Base-by-base conservation (phyloP, 1,140 invertebrate species). In the Lepidostoma basale region DNA sequence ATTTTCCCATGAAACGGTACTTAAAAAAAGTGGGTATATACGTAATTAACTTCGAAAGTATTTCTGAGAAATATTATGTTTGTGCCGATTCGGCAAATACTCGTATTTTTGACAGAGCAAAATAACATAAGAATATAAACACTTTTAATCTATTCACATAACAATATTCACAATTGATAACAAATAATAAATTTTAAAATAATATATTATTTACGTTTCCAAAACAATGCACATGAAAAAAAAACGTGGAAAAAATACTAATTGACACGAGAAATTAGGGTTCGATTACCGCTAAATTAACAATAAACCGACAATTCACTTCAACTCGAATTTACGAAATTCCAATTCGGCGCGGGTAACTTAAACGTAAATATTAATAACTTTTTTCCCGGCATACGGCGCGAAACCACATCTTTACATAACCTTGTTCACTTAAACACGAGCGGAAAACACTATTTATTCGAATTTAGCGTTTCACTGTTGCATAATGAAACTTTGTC, bases 401-500 rank as follows among this genome's bases (percentile, higher is more conserved):
- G 59, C 59, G 20, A 62, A 45, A 45, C 22, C 39, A 44, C 26
- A 28, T 42, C 39, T 45, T 14, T 16, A 62, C 59, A 10, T 62
- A 62, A 62, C 59, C 59, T 62, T 62, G 59, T 18, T 44, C n/a
- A 44, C 5, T 28, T 26, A 16, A 25, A 62, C 3, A 62, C n/a
- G 5, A 44, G 14, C 20, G 42, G 22, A 14, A 3, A 28, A 4
- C 6, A 28, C 16, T 23, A 25, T 25, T 59, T 62, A 25, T 25
- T 12, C 1, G n/a, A 40, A 30, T 28, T 44, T 62, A 18, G 30
- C 2, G 22, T 44, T 59, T 59, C 36, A 59, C 30, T 18, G 54
- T 59, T 59, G 54, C 54, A 62, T 62, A 62, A 62, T 62, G 25
- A 28, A 62, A 44, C 36, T 10, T 44, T 26, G 39, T 28, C 42